phyloP scores from a whole-genome alignment of 2,113 vertebrate genomes.

The Meriones unguiculatus region DNA sequence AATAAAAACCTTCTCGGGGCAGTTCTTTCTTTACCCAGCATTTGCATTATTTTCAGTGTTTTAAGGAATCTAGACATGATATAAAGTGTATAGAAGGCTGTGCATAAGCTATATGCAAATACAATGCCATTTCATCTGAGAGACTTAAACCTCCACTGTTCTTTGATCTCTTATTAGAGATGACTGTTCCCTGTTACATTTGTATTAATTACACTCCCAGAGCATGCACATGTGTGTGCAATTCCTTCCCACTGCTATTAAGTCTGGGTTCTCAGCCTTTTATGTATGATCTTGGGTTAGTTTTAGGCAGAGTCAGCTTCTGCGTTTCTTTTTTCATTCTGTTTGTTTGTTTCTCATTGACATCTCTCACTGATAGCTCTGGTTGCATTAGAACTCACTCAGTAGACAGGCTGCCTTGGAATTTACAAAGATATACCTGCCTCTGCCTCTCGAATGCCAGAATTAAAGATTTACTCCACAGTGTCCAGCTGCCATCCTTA shows the following conservation, averaged over 20 bases:
- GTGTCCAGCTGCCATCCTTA: background rate
- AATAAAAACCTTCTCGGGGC: too few species aligned
- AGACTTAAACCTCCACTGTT: background rate
- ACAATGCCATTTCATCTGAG: background rate
- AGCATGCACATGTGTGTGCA: background rate
- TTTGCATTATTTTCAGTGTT: background rate
- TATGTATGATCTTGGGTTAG: background rate
- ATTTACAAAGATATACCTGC: background rate
- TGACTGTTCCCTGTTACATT: background rate
- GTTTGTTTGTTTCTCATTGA: too few species aligned
- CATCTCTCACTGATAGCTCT: background rate
- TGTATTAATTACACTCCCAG: background rate
- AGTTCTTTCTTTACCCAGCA: background rate
- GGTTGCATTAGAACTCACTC: background rate
- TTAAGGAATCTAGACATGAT: background rate
- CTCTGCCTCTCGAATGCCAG: background rate
- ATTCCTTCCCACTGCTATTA: background rate
- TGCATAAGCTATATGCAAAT: background rate
- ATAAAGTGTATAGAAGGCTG: background rate
- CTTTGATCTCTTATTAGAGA: background rate
- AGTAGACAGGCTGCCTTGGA: background rate
- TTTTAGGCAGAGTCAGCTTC: background rate
- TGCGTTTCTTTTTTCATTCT: background rate
- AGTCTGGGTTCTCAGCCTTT: background rate
- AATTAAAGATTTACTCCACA: background rate